Conservation (phyloP, 2,888 invertebrate genomes). For the Luperina nickerlii region DNA sequence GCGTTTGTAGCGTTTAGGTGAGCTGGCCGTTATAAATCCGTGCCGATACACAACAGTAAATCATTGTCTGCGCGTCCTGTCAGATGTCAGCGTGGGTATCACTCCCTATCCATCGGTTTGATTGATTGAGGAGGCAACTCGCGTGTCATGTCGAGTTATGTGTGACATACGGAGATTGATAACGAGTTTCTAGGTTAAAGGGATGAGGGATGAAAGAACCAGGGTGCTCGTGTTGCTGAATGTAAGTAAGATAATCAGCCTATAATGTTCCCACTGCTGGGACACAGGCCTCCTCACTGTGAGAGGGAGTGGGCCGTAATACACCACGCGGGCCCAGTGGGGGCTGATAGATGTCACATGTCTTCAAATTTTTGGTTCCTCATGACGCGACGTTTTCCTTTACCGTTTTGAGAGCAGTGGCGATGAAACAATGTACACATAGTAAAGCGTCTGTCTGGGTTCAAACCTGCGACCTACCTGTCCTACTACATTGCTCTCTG, state of each 20-base stretch:
- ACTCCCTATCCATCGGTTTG: conserved; percentile 32
- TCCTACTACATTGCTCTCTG: too few species aligned
- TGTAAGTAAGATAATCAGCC: background rate
- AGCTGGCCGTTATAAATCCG: conserved; percentile 29
- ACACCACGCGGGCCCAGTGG: too few species aligned
- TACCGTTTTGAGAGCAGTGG: too few species aligned
- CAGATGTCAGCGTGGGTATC: conserved; percentile 32
- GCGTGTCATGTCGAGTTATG: conserved; percentile 36
- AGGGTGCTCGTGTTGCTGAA: background rate
- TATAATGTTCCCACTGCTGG: background rate
- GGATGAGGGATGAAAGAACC: background rate
- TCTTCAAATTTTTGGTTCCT: too few species aligned
- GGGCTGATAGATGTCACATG: background rate
- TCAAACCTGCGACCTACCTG: too few species aligned
- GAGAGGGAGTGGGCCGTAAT: background rate
- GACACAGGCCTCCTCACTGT: background rate
- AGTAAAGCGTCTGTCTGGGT: too few species aligned
- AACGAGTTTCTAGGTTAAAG: conserved; percentile 1
- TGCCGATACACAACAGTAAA: conserved; percentile 41
- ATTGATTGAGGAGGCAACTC: conserved; percentile 46
- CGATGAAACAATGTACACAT: too few species aligned
- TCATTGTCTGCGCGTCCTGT: conserved; percentile 43
- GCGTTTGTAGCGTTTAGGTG: too few species aligned
- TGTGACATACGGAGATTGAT: conserved; percentile 25
- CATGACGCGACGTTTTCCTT: too few species aligned